Evolutionary conservation across 2,888 invertebrate genomes (phyloP), one percentile per base, ranked within the genome.

Genomic region (Thera britannica): DNA sequence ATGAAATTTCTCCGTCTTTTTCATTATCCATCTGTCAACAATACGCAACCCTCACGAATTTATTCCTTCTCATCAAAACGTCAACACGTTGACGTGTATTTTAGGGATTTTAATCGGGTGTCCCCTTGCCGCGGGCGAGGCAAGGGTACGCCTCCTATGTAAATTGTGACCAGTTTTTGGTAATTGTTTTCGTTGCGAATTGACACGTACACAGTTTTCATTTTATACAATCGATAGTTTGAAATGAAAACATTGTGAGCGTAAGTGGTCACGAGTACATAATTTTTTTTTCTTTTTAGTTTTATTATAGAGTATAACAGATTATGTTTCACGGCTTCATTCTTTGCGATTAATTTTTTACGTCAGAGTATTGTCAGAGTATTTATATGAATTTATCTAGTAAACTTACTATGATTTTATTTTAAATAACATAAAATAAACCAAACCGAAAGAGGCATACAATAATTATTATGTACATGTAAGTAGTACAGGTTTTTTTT

Each of bases 51-150:
- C 49, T 61, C 38, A 62, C 62, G 85, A 88, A 90, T 90, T 90
- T 90, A 89, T 92, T 90, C 89, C 88, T 87, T 87, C 90, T 92
- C 92, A 90, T 92, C 91, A 91, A 90, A 91, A 92, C 87, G 93
- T 92, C 93, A 93, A 92, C 92, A 90, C 90, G 89, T 84, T 90
- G 92, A 90, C 90, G 90, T 89, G 87, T 90, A 91, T 92, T 92
- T 91, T 90, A 86, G 90, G 89, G 89, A 87, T 89, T 92, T 91
- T 92, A 91, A 91, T 91, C 89, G 90, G 81, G 77, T 71, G 80
- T 77, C 79, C 81, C 79, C 76, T 77, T 77, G 75, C 79, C 78
- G 74, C 74, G 60, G 75, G 79, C 76, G 72, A 62, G 52, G 62
- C 63, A 65, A 62, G 64, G 70, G 76, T 76, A 76, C 80, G 74